A percentile compares a stretch with the other conserved stretches of the same genome.
These are phyloP conservation scores for Lemur catta DNA, from an alignment of 2,797 vertebrate genomes.

Conservation along the genomic window DNA sequence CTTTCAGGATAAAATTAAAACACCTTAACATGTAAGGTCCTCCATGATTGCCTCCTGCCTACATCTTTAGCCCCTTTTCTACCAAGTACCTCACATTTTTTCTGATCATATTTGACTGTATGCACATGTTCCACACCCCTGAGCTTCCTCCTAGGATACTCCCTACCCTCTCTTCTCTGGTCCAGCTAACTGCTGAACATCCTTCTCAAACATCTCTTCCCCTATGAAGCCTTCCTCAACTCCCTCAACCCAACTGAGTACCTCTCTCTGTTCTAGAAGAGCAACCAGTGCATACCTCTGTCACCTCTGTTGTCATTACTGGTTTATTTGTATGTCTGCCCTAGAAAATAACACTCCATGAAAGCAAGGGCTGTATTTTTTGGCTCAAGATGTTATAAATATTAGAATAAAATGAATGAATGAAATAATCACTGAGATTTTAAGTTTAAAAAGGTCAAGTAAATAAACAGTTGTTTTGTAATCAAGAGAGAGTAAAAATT, in stretches of 20 bases:
- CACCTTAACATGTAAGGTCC: background rate
- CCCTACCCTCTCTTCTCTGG: background rate
- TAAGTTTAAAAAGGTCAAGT: slow-evolving; percentile 1
- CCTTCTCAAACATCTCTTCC: background rate
- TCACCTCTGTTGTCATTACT: background rate
- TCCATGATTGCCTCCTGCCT: background rate
- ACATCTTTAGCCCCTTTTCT: background rate
- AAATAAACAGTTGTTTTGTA: slow-evolving; percentile 25
- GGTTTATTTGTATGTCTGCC: background rate
- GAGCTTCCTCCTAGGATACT: background rate
- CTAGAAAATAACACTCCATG: background rate
- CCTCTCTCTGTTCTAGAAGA: background rate
- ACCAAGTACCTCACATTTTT: background rate
- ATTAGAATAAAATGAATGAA: background rate
- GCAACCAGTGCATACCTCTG: background rate
- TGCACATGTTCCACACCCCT: background rate
- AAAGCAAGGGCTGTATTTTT: background rate
- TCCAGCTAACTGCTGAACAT: background rate
- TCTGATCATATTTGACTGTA: background rate
- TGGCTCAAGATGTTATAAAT: background rate
- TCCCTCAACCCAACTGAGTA: background rate
- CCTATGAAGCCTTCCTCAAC: background rate
- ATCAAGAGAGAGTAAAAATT: background rate
- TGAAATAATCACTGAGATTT: background rate
- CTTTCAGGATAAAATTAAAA: background rate